Conservation (phyloP, 2,888 invertebrate genomes). For the Drosophila cognata region DNA sequence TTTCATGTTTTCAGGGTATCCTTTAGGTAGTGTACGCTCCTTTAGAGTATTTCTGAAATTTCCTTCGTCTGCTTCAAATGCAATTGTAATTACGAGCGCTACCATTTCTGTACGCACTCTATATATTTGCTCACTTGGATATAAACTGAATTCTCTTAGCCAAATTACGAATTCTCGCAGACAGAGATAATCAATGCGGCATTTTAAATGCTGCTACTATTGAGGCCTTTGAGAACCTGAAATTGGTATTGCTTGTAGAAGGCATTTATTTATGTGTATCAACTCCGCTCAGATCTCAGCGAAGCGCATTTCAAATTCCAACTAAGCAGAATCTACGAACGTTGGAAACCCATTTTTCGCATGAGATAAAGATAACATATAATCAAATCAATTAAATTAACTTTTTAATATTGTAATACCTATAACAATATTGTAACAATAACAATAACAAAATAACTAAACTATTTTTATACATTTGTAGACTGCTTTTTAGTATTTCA, state of each 20-base stretch:
- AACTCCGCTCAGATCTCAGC: neutral
- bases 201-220: slow-evolving; percentile 61
- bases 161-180: slow-evolving; percentile 55
- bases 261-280: neutral
- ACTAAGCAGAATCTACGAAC: neutral
- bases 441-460: no score
- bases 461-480: neutral
- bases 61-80: slow-evolving; percentile 46
- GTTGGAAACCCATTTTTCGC: neutral
- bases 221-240: slow-evolving; percentile 11
- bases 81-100: slow-evolving; percentile 34
- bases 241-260: neutral
- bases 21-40: neutral
- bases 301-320: neutral
- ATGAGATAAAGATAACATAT: neutral
- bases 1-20: neutral
- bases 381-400: neutral
- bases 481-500: neutral
- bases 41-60: slow-evolving; percentile 13
- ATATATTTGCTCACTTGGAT: slow-evolving; percentile 57
- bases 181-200: slow-evolving; percentile 69
- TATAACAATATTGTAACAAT: no score
- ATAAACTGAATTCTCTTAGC: slow-evolving; percentile 68
- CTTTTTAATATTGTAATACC: neutral
- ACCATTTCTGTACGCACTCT: slow-evolving; percentile 51